Evolutionary conservation across 2,113 vertebrate genomes (phyloP).

Genomic region (Esox niger): DNA sequence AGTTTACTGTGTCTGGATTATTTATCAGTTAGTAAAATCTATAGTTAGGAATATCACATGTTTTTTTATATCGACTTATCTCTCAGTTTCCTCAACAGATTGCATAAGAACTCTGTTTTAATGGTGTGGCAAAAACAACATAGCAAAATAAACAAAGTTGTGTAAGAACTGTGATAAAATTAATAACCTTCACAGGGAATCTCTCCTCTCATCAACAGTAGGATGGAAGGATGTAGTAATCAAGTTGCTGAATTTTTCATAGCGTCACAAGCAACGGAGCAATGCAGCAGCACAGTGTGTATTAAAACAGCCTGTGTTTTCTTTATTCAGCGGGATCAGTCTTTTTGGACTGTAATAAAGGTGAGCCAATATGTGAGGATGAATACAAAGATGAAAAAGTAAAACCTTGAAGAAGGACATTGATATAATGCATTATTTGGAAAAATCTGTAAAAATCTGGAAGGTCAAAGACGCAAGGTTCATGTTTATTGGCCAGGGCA

Average conservation of each 20-base stretch:
- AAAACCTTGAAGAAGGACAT: no score
- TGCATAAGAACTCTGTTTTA: neutral
- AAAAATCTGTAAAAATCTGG: no score
- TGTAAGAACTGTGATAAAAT: conserved; percentile 1
- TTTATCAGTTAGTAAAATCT: neutral
- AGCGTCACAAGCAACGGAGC: neutral
- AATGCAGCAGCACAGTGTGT: neutral
- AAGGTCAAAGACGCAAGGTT: no score
- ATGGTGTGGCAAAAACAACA: neutral
- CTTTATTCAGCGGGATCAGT: no score
- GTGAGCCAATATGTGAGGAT: neutral
- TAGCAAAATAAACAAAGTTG: neutral
- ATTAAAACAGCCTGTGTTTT: neutral
- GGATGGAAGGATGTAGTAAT: neutral
- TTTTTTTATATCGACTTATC: neutral
- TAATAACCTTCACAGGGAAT: neutral
- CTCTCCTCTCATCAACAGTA: neutral
- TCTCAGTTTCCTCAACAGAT: neutral
- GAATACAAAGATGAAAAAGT: neutral
- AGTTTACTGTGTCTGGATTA: neutral
- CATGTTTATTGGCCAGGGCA: neutral
- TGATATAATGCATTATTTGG: no score
- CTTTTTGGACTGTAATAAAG: no score
- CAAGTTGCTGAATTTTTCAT: neutral
- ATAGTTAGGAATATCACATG: neutral